Base-by-base conservation (phyloP, 2,113 vertebrate species). In the Crotalus helleri region DNA sequence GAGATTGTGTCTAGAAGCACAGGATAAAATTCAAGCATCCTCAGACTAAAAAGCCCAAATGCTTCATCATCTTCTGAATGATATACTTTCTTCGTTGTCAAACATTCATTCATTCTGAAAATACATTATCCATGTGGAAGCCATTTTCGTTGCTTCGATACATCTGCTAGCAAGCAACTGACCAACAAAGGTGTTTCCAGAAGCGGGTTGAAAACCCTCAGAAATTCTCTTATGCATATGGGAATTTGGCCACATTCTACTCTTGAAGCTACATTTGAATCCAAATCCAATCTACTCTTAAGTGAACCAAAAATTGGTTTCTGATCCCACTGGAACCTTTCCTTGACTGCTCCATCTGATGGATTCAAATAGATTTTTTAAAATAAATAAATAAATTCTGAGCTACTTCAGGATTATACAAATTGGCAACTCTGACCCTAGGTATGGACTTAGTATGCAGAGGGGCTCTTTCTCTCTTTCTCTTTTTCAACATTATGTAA, bases 381-480 rank as follows among this genome's bases (percentile, higher is more conserved):
- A 17, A 64, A 29, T 29, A 64, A 17, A 51, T 51, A 51, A 90
- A 69, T 29, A 69, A 69, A 69, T 92, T 59, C 93, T 92, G 92
- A 46, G 26, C 64, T 1, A 1, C 58, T 88, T 90, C 13, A 46
- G 29, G 85, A 49, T 26, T 94, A 69, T 33, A 3, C 53, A 24
- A 9, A 59, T n/a, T 90, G 59, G 24, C 0, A 2, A 39, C 39
- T 49, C 92, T 53, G 44, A 87, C 58, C 54, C 92, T 19, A 58
- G 9, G 4, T 91, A 4, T 91, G 88, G 85, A 23, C 59, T 89
- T 93, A 87, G 54, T 55, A 19, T 88, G 58, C 46, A 64, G 49
- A 94, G 87, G 4, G 1, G 5, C 29, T 11, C 49, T 54, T 88
- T 59, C 92, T 13, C 90, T 81, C 89, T 64, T n/a, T 89, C 44